A percentile compares a stretch with the other conserved stretches of the same genome.
Conservation (phyloP, 2,113 vertebrate genomes). For the Eonycteris spelaea region DNA sequence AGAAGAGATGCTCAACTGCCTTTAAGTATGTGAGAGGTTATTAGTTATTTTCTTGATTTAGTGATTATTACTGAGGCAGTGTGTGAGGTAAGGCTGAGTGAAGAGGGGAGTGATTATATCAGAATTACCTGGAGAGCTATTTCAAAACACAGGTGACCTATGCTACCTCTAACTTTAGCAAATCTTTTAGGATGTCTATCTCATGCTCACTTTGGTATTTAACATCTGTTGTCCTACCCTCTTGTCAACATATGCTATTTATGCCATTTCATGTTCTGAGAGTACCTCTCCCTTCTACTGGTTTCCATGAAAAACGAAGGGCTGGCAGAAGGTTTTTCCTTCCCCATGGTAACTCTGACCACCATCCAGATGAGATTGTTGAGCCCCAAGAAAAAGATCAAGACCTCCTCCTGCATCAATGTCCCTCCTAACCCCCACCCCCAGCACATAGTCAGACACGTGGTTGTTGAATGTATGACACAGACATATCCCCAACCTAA, state of each 20-base stretch:
- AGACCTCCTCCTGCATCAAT: not conserved
- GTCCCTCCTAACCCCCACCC: not conserved
- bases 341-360: not conserved
- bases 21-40: not conserved
- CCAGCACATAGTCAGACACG: not conserved
- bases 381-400: not conserved
- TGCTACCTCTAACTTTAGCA: not conserved
- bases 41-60: not conserved
- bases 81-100: too few relatives aligned
- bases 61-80: not conserved
- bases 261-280: not conserved
- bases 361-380: not conserved
- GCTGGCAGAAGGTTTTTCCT: not conserved
- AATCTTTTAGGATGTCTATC: not conserved
- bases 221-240: not conserved
- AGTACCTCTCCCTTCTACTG: not conserved
- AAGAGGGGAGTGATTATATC: not conserved
- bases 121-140: not conserved
- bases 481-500: not conserved
- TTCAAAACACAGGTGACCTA: not conserved
- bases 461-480: not conserved
- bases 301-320: constrained; percentile 3
- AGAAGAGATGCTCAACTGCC: not conserved
- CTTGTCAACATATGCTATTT: constrained; percentile 3
- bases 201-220: not conserved